These are phyloP conservation scores for Brachyptera risi DNA, from an alignment of 2,888 invertebrate genomes.

Conservation along the genomic window DNA sequence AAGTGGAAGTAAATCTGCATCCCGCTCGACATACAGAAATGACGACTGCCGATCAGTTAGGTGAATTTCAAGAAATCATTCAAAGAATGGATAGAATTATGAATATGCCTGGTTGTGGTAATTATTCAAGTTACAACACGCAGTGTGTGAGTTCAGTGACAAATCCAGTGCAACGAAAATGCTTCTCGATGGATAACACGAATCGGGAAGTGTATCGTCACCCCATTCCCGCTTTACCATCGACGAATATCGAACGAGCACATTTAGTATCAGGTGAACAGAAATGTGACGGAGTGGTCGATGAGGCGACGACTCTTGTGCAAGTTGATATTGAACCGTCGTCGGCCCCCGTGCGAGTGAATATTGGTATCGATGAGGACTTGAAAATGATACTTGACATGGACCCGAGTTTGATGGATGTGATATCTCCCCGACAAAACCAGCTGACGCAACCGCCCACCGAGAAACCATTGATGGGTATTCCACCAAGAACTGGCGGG, in stretches of 20 bases:
- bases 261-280: too few relatives aligned
- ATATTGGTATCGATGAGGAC: slow-evolving; percentile 56
- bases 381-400: slow-evolving; percentile 57
- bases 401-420: slow-evolving; percentile 57
- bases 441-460: slow-evolving; percentile 30
- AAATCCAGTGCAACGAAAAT: slow-evolving; percentile 1
- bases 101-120: slow-evolving; percentile 34
- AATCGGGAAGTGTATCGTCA: too few relatives aligned
- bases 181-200: background rate
- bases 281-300: too few relatives aligned
- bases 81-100: slow-evolving; percentile 44
- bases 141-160: slow-evolving; percentile 10
- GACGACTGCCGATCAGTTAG: slow-evolving; percentile 41
- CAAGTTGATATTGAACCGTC: too few relatives aligned
- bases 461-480: slow-evolving; percentile 40
- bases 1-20: too few relatives aligned
- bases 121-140: slow-evolving; percentile 24
- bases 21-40: too few relatives aligned
- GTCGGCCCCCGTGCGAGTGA: slow-evolving; percentile 45
- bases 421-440: slow-evolving; percentile 9
- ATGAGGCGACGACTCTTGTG: too few relatives aligned
- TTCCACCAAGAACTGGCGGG: slow-evolving; percentile 45
- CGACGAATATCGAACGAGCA: too few relatives aligned
- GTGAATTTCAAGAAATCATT: slow-evolving; percentile 45
- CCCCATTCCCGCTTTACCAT: too few relatives aligned